Evolutionary conservation across 35 echinoderm and acorn worm genomes (phyloP).

Genomic region (Anneissia japonica): DNA sequence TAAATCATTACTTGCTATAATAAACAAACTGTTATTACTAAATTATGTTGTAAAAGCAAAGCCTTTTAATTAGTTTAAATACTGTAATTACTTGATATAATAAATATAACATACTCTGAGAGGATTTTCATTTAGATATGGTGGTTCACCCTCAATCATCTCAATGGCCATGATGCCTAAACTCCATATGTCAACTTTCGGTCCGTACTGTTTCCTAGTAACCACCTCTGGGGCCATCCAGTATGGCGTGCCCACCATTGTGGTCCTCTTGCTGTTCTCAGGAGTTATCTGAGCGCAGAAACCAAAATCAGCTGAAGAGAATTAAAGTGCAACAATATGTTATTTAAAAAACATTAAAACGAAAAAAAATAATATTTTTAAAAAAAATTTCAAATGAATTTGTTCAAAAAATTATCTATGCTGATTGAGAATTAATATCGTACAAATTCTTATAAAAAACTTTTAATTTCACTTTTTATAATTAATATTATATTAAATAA

Average conservation of each 20-base stretch:
- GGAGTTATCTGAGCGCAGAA: conserved; percentile 98
- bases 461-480: too few species aligned
- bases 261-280: conserved; percentile 85
- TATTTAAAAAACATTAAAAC: too few species aligned
- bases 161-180: conserved; percentile 98
- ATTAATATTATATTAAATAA: too few species aligned
- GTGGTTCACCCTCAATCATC: conserved; percentile 98
- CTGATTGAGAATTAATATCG: too few species aligned
- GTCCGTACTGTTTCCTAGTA: conserved; percentile 93
- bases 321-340: neutral
- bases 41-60: too few species aligned
- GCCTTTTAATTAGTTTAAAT: neutral
- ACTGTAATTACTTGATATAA: neutral
- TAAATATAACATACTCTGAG: conserved; percentile 61
- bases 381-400: too few species aligned
- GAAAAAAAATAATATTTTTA: too few species aligned
- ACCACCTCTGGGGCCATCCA: conserved; percentile 99
- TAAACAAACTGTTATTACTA: too few species aligned
- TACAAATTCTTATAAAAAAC: too few species aligned
- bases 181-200: conserved; percentile 96
- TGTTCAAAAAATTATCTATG: too few species aligned
- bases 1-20: too few species aligned
- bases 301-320: conserved; percentile 89
- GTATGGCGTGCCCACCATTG: conserved; percentile 97
- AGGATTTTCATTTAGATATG: conserved; percentile 96